phyloP scores from a whole-genome alignment of 2,888 invertebrate genomes.

The Alcis repandata region DNA sequence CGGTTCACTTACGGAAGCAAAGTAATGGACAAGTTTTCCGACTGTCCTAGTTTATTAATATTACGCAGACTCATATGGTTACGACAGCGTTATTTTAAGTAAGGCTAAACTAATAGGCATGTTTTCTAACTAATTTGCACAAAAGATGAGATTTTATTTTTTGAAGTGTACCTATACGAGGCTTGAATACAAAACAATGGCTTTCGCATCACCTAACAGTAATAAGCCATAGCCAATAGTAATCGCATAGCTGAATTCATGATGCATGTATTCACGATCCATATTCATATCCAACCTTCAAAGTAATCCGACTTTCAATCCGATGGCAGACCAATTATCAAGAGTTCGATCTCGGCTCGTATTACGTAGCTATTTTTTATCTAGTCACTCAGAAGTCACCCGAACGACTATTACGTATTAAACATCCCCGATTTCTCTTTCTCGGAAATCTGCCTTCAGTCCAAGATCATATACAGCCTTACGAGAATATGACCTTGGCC shows the following conservation, averaged over 20 bases:
- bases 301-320: neutral
- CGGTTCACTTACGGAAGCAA: conserved; percentile 28
- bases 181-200: too few relatives aligned
- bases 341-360: neutral
- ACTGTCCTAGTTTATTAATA: conserved; percentile 14
- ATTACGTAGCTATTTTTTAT: neutral
- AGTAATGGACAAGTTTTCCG: conserved; percentile 20
- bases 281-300: conserved; percentile 1
- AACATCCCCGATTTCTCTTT: conserved; percentile 27
- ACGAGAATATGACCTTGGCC: conserved; percentile 1
- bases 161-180: too few relatives aligned
- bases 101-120: neutral
- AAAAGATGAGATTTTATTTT: too few relatives aligned
- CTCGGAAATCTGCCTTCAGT: conserved; percentile 2
- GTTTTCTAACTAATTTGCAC: neutral
- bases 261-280: neutral
- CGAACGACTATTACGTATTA: neutral
- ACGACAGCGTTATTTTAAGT: conserved; percentile 9
- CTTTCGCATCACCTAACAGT: too few relatives aligned
- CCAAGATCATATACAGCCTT: neutral
- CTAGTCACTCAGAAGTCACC: neutral
- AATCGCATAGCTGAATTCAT: too few relatives aligned
- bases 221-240: too few relatives aligned
- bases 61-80: conserved; percentile 18
- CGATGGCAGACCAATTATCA: neutral